Evolutionary conservation across 2,888 invertebrate genomes (phyloP), one percentile per base, ranked within the genome.

Genomic region (Drosophila anceps): DNA sequence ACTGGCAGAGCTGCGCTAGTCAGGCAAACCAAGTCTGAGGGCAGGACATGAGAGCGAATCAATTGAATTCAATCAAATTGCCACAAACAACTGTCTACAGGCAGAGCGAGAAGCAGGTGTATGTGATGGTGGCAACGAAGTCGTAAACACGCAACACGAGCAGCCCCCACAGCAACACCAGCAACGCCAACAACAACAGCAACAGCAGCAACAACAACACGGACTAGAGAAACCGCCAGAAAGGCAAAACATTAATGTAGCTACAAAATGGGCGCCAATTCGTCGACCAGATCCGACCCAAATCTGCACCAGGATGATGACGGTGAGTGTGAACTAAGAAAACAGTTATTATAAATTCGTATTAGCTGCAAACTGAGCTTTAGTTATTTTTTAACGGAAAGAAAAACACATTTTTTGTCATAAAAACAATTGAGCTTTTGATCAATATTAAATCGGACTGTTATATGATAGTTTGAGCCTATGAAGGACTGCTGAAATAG

Each of bases 271-370:
- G 93, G 93, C 81, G 92, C 91, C 76, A 92, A 91, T 79, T 88
- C 92, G 73, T 93, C 93, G 84, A 91, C 91, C 82, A 91, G 92
- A 86, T 90, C 92, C 74, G 92, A 92, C 82, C 81, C 91, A 73
- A 91, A 84, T 90, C 86, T 92, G 75, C 91, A 92, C 72, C 90
- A 87, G 79, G 93, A 93, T 87, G 93, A 93, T 68, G 93, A 93
- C 74, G 93, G 93, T 93, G 73, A 92, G 92, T 84, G 4, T 84
- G 4, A 33, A 48, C 48, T 13, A 41, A 13, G 2, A 20, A 43
- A 43, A 43, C 12, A 43, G 1, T 43, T 12, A 12, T 4, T 13
- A 31, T 7, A 31, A 18, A 31, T 50, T 20, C 13, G 13, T 31
- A 50, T 48, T 31, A 31, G 18, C 31, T 31, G 48, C 29, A 27